Base-by-base conservation (phyloP, 1,140 invertebrate genomes). In the Homalodisca vitripennis region DNA sequence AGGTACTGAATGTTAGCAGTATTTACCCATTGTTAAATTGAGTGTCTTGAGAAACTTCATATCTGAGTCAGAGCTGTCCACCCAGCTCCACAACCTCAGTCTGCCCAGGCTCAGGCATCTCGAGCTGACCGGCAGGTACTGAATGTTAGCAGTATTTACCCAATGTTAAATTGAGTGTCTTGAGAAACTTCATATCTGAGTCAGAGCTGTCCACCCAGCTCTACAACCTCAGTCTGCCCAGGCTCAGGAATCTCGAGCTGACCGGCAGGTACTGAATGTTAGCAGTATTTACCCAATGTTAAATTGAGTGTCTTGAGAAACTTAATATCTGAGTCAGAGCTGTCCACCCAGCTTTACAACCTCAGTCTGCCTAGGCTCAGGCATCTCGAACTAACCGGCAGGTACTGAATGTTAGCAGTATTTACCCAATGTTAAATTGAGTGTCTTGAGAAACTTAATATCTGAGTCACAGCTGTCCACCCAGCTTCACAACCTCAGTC, bases 211-310 rank as follows among this genome's bases (percentile, higher is more conserved):
- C 24, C 0, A 68, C 64, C 1, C 70, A 70, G 1, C 47, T 74
- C 17, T 26, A 69, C 3, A 67, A 70, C 20, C 17, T 51, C 1
- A 89, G 89, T 41, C 86, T 86, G 14, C 86, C 88, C 3, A 93
- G 92, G 75, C 82, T 95, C n/a, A 84, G 88, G 66, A 87, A 92
- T 69, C 78, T 95, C 22, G 90, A 92, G 74, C 89, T 95, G 64
- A 90, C 87, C 53, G 93, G 92, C 12, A 77, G 77, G 47, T 85
- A n/a, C n/a, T n/a, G n/a, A n/a, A n/a, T n/a, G n/a, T n/a, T n/a
- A n/a, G n/a, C n/a, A n/a, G n/a, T n/a, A n/a, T n/a, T n/a, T n/a
- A n/a, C n/a, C n/a, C n/a, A n/a, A n/a, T n/a, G n/a, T n/a, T n/a
- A n/a, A n/a, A n/a, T n/a, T n/a, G n/a, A n/a, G n/a, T n/a, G n/a